phyloP scores from a whole-genome alignment of 1,140 invertebrate species.

The Philopotamus ludificatus region DNA sequence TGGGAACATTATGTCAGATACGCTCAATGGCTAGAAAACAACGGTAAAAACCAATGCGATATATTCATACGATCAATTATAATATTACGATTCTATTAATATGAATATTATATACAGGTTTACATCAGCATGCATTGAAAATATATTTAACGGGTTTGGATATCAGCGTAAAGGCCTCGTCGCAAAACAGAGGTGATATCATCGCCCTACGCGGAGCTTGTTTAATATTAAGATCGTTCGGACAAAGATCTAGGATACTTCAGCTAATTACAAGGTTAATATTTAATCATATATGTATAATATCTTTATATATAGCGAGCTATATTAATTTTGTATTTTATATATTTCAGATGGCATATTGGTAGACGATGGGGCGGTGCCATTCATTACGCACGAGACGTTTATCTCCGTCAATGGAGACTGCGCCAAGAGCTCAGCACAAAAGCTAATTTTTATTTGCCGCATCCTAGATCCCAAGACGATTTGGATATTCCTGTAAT shows the following conservation, averaged over 20 bases:
- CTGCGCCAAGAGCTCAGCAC: conserved; percentile 38
- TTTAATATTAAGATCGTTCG: conserved; percentile 59
- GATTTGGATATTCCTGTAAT: conserved; percentile 25
- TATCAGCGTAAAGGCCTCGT: conserved; percentile 53
- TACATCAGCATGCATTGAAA: conserved; percentile 52
- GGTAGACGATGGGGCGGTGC: conserved; percentile 38
- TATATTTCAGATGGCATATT: conserved; percentile 35
- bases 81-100: too few relatives aligned
- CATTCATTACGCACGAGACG: conserved; percentile 37
- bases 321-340: conserved; percentile 4
- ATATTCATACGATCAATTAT: neutral
- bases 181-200: conserved; percentile 41
- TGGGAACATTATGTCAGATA: conserved; percentile 68
- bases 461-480: conserved; percentile 27
- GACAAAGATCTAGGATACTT: conserved; percentile 63
- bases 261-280: conserved; percentile 66
- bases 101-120: conserved; percentile 50
- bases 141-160: conserved; percentile 63
- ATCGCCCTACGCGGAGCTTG: conserved; percentile 59
- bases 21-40: conserved; percentile 65
- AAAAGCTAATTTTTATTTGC: conserved; percentile 37
- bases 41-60: conserved; percentile 53
- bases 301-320: neutral
- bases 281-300: neutral
- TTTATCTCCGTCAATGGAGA: conserved; percentile 40